Base-by-base conservation (phyloP, 2,888 invertebrate genomes). In the Microctonus aethiopoides region DNA sequence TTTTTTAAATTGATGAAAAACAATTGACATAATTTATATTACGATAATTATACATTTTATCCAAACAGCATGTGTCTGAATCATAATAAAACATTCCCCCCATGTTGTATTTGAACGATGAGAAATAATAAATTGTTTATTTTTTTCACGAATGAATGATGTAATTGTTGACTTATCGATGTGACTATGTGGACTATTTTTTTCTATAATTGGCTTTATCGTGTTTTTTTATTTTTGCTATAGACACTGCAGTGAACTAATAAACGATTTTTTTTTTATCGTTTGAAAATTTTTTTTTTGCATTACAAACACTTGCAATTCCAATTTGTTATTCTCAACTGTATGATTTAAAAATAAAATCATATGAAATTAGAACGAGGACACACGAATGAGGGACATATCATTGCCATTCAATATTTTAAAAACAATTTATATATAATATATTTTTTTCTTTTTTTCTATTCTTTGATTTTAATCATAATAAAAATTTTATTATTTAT, bases 331-430 rank as follows among this genome's bases (percentile, higher is more conserved):
- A 57, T 68, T 51, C 51, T 59, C 57, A 34, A 54, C 54, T 41
- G 39, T 20, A 11, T 39, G 24, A 36, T 24, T 39, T 56, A 16
- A 59, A 59, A 59, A 57, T 57, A 67, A 51, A 59, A 46, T 41
- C 39, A 59, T n/a, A n/a, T 26, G 41, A 46, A 67, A 60, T 67
- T 59, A 22, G 57, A 22, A 68, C 56, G 54, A 54, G 61, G 68
- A 68, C 56, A n/a, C 20, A 26, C n/a, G 24, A 60, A 52, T 41
- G 34, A 69, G 46, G 63, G 54, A 66, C 65, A 61, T 68, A 65
- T 68, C 52, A 62, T 66, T 66, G 62, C 46, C 54, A 54, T 61
- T 34, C n/a, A 60, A 54, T 57, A 54, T 46, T 24, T 57, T 57
- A 10, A 32, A 62, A 13, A 54, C 39, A 11, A 24, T 36, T 36